These are phyloP conservation scores for Tympanuchus pallidicinctus DNA, from an alignment of 2,113 vertebrate species.

Conservation along the genomic window DNA sequence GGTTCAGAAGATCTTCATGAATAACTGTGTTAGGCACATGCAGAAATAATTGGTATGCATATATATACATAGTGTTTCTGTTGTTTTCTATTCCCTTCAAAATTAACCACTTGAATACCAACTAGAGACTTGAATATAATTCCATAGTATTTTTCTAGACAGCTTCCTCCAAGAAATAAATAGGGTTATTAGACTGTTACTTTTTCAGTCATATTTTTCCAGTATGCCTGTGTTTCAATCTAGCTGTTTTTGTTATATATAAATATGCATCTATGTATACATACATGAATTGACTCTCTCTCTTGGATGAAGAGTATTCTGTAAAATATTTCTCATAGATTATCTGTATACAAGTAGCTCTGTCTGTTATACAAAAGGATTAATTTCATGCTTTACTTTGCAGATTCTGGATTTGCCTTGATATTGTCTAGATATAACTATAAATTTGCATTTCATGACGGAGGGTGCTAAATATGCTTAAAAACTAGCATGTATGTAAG, in stretches of 20 bases:
- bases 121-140: background rate
- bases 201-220: background rate
- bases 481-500: background rate
- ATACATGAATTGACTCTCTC: background rate
- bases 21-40: background rate
- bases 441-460: background rate
- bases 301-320: background rate
- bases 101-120: background rate
- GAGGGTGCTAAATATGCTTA: background rate
- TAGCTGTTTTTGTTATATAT: background rate
- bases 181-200: background rate
- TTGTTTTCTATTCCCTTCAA: background rate
- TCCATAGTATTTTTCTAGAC: background rate
- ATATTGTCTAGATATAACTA: background rate
- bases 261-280: background rate
- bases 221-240: background rate
- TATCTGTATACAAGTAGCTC: background rate
- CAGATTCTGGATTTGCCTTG: background rate
- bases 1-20: background rate
- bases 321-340: background rate
- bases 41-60: background rate
- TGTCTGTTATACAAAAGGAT: background rate
- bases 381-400: background rate
- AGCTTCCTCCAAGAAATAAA: background rate
- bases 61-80: background rate